phyloP scores from a whole-genome alignment of 2,113 vertebrate genomes.

The Pavo muticus region DNA sequence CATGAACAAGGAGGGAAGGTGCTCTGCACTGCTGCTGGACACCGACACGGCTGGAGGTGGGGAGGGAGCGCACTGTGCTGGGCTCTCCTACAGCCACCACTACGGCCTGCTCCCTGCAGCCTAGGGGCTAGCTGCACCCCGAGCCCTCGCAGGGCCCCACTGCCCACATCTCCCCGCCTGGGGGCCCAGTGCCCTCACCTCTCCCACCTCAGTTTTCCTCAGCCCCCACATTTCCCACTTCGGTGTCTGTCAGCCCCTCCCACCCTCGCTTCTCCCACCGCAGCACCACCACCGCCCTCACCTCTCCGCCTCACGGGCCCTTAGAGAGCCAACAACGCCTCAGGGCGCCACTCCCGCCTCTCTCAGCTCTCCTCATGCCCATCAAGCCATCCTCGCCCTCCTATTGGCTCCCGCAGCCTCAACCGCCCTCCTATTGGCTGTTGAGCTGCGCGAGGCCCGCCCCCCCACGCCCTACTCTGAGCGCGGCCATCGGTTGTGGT shows the following conservation, averaged over 20 bases:
- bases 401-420: background rate
- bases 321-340: accelerated
- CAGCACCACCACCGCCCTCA: background rate
- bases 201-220: background rate
- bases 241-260: background rate
- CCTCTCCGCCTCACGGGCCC: background rate
- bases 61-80: too few relatives aligned
- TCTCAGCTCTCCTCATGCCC: background rate
- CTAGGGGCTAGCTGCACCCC: background rate
- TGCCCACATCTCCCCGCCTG: background rate
- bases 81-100: too few relatives aligned
- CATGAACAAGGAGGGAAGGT: background rate
- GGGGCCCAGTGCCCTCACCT: too few relatives aligned
- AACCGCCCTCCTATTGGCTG: background rate
- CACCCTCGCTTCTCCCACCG: background rate
- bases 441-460: background rate
- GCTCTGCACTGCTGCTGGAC: background rate
- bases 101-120: background rate
- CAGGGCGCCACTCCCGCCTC: background rate
- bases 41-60: too few relatives aligned
- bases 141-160: background rate
- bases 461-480: background rate
- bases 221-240: background rate
- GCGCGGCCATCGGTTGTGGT: too few relatives aligned
- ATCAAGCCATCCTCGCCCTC: background rate